Evolutionary conservation across 2,888 invertebrate species (phyloP), one percentile per base, ranked within the genome.

Genomic region (Halocaridina rubra): DNA sequence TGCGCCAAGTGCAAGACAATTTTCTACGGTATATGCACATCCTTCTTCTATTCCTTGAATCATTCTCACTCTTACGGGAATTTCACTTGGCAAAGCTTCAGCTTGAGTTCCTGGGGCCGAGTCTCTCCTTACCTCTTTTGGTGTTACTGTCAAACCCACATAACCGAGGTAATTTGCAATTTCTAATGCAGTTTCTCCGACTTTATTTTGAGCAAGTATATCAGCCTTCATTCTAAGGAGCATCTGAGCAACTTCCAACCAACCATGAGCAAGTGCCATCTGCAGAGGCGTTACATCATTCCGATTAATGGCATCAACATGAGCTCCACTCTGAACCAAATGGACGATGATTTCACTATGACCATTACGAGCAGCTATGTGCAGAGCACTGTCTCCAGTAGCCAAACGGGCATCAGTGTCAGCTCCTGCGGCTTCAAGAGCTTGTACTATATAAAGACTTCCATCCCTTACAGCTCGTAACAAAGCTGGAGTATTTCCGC

Each of bases 231-330:
- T 33, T 22, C 86, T 53, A 29, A 86, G 30, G 22, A 86, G 76
- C 2, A 59, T 69, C 3, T 67, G 82, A 24, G 61, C 76, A 3
- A 86, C 86, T 13, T 76, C 82, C 22, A 86, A n/a, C 13, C 76
- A 79, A 5, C 86, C 86, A 32, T 82, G 74, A 10, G 82, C 79
- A 13, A 86, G 39, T 0, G 86, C 86, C 71, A 80, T 86, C 67
- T 86, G 86, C 22, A 86, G 76, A 4, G 86, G 86, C 24, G 86
- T 86, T 5, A 86, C 82, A 19, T 79, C 76, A 46, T 82, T 80
- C n/a, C 82, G 79, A 33, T 82, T 86, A 19, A 76, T 80, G 7
- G 82, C 82, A 22, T 82, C 86, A 3, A 86, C 86, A 57, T 79
- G 67, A 30, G 82, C 81, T 3, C 82, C 82, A 32, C 82, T 82